Percentiles rank a stretch among this genome's conserved stretches.
phyloP scores from a whole-genome alignment of 2,888 invertebrate species.

The Pristionchus exspectatus region DNA sequence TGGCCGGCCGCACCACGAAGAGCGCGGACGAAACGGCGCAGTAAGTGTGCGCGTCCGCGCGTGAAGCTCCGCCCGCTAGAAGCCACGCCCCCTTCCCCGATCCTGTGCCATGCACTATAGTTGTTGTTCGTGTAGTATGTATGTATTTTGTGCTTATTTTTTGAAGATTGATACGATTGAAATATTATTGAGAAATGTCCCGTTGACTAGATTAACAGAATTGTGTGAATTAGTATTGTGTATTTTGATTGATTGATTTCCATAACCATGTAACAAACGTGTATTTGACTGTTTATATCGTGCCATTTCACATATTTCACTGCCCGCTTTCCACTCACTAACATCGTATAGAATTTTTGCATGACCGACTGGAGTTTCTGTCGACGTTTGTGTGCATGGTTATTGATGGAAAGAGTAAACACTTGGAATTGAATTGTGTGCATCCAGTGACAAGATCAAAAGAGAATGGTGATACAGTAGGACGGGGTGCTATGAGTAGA shows the following conservation, averaged over 20 bases:
- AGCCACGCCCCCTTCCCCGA: neutral
- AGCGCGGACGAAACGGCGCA: neutral
- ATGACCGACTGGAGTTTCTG: neutral
- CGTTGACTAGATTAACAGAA: neutral
- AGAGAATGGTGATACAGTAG: no score
- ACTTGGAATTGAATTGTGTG: neutral
- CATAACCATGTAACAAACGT: neutral
- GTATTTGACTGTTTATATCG: neutral
- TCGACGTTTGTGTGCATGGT: neutral
- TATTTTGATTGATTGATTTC: neutral
- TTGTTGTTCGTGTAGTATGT: neutral
- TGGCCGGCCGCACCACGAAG: neutral
- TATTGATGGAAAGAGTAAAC: constrained; percentile 30
- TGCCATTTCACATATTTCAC: neutral
- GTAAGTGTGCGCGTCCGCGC: neutral
- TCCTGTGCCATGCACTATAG: constrained; percentile 14
- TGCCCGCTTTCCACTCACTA: neutral
- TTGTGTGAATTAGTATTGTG: neutral
- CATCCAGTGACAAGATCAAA: no score
- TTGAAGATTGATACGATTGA: neutral
- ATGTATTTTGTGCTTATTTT: neutral
- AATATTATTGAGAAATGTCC: constrained; percentile 10
- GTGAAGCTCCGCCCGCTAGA: constrained; percentile 31
- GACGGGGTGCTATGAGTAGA: no score
- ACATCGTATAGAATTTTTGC: constrained; percentile 35